phyloP scores from a whole-genome alignment of 2,113 vertebrate genomes.

The Ariopsis seemanni region DNA sequence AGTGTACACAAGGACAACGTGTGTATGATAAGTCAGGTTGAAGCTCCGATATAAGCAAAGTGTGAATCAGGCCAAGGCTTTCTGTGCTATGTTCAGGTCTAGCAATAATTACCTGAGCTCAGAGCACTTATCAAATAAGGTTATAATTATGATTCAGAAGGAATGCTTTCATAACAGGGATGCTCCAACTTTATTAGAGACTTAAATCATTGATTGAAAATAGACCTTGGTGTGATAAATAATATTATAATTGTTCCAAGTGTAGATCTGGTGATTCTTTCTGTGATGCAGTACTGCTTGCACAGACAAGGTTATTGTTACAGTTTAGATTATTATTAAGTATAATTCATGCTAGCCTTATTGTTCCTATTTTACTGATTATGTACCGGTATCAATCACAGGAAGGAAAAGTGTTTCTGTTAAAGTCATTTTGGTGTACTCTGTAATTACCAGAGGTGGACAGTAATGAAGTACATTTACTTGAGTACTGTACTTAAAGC shows the following conservation, averaged over 20 bases:
- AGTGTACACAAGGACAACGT: neutral
- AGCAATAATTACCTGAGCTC: neutral
- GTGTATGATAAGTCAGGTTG: neutral
- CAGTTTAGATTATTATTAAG: constrained; percentile 5
- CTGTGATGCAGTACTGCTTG: neutral
- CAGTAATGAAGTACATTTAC: no score
- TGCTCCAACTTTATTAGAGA: neutral
- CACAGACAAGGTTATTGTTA: constrained; percentile 3
- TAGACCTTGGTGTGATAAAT: neutral
- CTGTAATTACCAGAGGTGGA: no score
- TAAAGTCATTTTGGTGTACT: no score
- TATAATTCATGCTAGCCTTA: constrained; percentile 18
- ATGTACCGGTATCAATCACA: constrained; percentile 34
- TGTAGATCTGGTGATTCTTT: neutral
- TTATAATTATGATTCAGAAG: neutral
- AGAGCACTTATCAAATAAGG: neutral
- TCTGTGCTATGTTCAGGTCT: neutral
- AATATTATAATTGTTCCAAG: neutral
- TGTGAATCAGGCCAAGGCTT: constrained; percentile 1
- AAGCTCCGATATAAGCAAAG: constrained; percentile 11
- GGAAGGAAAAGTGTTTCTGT: no score
- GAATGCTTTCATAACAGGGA: neutral
- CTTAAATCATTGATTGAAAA: constrained; percentile 1
- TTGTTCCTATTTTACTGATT: constrained; percentile 39
- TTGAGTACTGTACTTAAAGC: no score